These are phyloP conservation scores for Stenotaenia linearis DNA, from an alignment of 2,888 invertebrate species.

Conservation along the genomic window DNA sequence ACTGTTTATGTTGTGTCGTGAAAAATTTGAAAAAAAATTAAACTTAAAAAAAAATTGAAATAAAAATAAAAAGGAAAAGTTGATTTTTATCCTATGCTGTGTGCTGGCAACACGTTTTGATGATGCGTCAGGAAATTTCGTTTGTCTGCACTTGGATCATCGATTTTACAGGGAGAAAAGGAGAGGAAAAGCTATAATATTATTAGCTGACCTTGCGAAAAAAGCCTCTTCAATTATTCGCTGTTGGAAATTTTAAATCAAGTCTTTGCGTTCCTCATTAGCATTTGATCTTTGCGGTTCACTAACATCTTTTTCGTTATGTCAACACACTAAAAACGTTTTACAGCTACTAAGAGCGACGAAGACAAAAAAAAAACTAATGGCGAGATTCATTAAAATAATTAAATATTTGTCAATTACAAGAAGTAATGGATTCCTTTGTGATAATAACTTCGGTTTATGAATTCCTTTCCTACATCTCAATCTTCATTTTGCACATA, in stretches of 20 bases:
- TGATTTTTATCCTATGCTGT: not conserved
- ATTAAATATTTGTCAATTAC: not conserved
- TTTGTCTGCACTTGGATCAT: not conserved
- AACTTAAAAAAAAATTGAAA: too few species aligned
- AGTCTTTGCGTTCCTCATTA: not conserved
- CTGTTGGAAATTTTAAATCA: not conserved
- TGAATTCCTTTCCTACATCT: not conserved
- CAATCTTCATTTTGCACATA: not conserved
- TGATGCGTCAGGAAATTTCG: not conserved
- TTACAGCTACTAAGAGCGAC: not conserved
- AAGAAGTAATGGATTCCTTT: not conserved
- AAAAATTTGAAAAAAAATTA: too few species aligned
- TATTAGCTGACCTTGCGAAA: not conserved
- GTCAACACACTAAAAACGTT: not conserved
- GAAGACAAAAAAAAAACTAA: too few species aligned
- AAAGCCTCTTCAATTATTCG: not conserved
- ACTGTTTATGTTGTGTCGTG: too few species aligned
- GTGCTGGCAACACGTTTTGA: not conserved
- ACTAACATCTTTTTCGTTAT: not conserved
- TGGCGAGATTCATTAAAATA: not conserved
- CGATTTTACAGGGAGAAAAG: not conserved
- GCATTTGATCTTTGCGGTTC: not conserved
- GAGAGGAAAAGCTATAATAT: not conserved
- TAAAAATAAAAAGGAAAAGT: not conserved
- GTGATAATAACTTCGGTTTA: not conserved